phyloP scores from a whole-genome alignment of 2,113 vertebrate genomes.

The Fregetta grallaria region DNA sequence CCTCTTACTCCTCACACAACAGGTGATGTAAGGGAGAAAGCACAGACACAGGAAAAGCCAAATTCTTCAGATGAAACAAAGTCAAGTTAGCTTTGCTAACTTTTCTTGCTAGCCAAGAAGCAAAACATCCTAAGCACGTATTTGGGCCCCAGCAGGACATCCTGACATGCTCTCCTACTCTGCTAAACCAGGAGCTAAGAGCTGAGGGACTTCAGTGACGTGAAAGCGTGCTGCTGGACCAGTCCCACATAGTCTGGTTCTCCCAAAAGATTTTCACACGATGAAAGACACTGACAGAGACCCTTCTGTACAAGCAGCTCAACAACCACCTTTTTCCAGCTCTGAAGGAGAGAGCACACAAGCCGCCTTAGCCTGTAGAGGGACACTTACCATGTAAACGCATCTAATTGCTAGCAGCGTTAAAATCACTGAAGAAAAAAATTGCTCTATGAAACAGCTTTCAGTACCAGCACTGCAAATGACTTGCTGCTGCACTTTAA shows the following conservation, averaged over 20 bases:
- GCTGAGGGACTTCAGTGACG: not conserved
- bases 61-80: not conserved
- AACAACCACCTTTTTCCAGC: not conserved
- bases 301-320: not conserved
- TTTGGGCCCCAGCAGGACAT: not conserved
- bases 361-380: not conserved
- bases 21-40: not conserved
- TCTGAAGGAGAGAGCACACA: not conserved
- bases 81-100: not conserved
- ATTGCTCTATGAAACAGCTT: not conserved
- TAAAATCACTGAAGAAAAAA: not conserved
- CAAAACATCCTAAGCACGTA: not conserved
- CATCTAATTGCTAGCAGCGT: not conserved
- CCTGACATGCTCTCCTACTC: not conserved
- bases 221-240: not conserved
- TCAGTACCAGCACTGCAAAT: not conserved
- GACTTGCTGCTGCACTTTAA: not conserved
- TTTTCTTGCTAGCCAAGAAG: not conserved
- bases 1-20: not conserved
- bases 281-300: not conserved
- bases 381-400: not conserved
- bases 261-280: not conserved
- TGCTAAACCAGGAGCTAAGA: not conserved
- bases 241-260: not conserved
- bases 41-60: not conserved